Conservation (phyloP, 2,888 invertebrate species). For the Nudaria mundana region DNA sequence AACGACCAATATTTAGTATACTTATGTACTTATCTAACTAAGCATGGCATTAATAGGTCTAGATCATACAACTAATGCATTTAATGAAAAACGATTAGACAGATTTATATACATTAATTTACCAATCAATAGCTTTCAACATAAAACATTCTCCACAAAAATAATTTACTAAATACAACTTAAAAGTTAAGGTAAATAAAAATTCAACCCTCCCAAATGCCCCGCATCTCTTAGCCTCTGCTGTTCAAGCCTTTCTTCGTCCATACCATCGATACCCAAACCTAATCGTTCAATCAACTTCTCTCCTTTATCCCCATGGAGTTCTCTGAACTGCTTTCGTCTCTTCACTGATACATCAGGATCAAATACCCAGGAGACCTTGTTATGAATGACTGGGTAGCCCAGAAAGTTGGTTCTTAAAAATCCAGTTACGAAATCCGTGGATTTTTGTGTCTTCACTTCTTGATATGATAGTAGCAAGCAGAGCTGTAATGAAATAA, state of each 20-base stretch:
- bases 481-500: constrained; percentile 48
- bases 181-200: constrained; percentile 43
- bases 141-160: no score
- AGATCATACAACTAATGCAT: no score
- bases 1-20: no score
- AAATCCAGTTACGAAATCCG: constrained; percentile 56
- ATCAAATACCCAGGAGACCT: constrained; percentile 83
- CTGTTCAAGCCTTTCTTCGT: constrained; percentile 70
- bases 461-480: constrained; percentile 43
- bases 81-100: no score
- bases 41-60: no score
- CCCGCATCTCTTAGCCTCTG: constrained; percentile 81
- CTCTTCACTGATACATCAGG: constrained; percentile 83
- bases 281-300: constrained; percentile 84
- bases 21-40: no score
- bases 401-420: constrained; percentile 81
- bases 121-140: no score
- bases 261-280: constrained; percentile 83
- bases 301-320: constrained; percentile 84
- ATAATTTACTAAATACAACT: neutral
- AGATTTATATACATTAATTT: no score
- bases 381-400: constrained; percentile 80
- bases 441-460: constrained; percentile 32
- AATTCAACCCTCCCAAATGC: constrained; percentile 78
- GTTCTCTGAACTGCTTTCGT: constrained; percentile 80